Base-by-base conservation (phyloP, 2,797 vertebrate genomes). In the Sphaeramia orbicularis region DNA sequence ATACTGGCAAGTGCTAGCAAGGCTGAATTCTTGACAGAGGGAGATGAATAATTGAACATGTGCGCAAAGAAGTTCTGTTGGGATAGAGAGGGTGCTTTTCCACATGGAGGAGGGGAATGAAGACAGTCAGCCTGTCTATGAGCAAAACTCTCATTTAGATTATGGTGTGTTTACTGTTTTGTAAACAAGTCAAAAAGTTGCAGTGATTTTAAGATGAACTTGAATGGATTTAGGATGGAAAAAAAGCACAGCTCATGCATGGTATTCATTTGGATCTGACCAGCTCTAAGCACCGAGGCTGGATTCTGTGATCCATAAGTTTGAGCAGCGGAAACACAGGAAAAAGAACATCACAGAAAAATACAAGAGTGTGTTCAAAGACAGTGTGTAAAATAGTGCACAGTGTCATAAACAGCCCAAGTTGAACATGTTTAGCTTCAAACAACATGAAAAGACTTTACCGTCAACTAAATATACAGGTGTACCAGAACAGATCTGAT, bases 11-110 rank as follows among this genome's bases (percentile, higher is more conserved):
- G 83, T 86, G 85, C 87, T 82, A 89, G 88, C 82, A 83, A 81
- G 69, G 84, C 87, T 93, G 87, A 91, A 89, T 91, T 90, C 78
- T 89, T 91, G 88, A 91, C 92, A 93, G 89, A 91, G 90, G 89
- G 87, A 91, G 88, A 93, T 92, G 89, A 92, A 93, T 92, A 91
- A 90, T 91, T 91, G 85, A 93, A 89, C 84, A 89, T 83, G 87
- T 80, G 85, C 69, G 64, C 68, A 83, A 83, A 63, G 60, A 79
- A 91, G 78, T 92, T 91, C 64, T 90, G 85, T 82, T 79, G 82
- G 83, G 87, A 80, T 84, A 64, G 83, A 85, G 79, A n/a, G 44
- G 49, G 67, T 63, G 78, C 65, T 70, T 86, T 83, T 76, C 74
- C 78, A 79, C 78, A 75, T 3, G 42, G 68, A 74, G 76, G 65